phyloP scores from a whole-genome alignment of 1,140 invertebrate species.

The Trachelipus rathkii region DNA sequence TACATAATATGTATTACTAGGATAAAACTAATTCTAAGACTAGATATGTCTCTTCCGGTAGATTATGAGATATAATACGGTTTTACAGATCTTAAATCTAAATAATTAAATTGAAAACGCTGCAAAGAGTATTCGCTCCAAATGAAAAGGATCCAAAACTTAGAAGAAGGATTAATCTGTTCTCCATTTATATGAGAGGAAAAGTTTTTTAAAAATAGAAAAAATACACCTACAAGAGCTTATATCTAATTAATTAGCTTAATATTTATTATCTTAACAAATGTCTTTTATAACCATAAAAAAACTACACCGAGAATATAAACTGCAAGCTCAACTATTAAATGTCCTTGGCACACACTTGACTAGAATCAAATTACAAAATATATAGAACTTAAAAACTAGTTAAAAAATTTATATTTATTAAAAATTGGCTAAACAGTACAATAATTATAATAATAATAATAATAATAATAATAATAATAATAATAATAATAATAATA shows the following conservation, averaged over 20 bases:
- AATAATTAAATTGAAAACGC: not conserved
- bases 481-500: no score
- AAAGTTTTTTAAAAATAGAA: not conserved
- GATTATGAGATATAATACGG: not conserved
- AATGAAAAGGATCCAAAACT: not conserved
- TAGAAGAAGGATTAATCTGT: not conserved
- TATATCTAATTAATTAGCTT: constrained; percentile 2
- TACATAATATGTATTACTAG: constrained; percentile 10
- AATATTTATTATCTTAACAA: constrained; percentile 1
- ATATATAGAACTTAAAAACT: not conserved
- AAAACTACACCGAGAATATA: constrained; percentile 9
- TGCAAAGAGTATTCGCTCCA: not conserved
- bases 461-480: constrained; percentile 5
- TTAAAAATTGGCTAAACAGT: no score
- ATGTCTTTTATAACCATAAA: constrained; percentile 11
- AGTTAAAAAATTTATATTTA: not conserved
- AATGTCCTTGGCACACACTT: constrained; percentile 2
- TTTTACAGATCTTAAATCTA: not conserved
- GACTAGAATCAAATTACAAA: constrained; percentile 1
- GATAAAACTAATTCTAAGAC: constrained; percentile 4
- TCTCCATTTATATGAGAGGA: not conserved
- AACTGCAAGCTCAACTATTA: constrained; percentile 10
- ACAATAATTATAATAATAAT: not conserved
- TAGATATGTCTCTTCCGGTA: constrained; percentile 10
- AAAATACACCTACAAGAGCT: constrained; percentile 9